phyloP scores from a whole-genome alignment of 53 echinoderm and acorn worm species.

The Actinopyga echinites region DNA sequence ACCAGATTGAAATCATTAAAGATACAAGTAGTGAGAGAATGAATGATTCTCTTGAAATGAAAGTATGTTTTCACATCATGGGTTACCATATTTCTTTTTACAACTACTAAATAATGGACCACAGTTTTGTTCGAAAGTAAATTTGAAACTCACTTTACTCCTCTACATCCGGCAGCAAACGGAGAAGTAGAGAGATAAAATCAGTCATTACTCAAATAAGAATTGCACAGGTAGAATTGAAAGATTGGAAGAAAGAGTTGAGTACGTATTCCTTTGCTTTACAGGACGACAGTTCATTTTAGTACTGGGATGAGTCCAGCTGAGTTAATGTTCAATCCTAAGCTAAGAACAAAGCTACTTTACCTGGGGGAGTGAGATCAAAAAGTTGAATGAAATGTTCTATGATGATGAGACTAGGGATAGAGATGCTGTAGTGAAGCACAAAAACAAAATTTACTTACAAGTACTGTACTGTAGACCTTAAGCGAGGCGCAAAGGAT shows the following conservation, averaged over 20 bases:
- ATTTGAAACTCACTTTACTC: slow-evolving; percentile 43
- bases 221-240: slow-evolving; percentile 31
- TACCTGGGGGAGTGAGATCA: slow-evolving; percentile 30
- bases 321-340: slow-evolving; percentile 55
- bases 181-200: slow-evolving; percentile 63
- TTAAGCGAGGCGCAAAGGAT: slow-evolving; percentile 46
- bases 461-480: too few relatives aligned
- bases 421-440: slow-evolving; percentile 17
- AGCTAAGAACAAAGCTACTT: slow-evolving; percentile 55
- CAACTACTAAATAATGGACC: slow-evolving; percentile 14
- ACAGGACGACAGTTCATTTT: slow-evolving; percentile 54
- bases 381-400: too few relatives aligned
- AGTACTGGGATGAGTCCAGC: slow-evolving; percentile 55
- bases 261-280: slow-evolving; percentile 36
- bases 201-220: slow-evolving; percentile 49
- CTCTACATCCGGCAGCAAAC: slow-evolving; percentile 59
- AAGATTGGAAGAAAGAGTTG: slow-evolving; percentile 53
- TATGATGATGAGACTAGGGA: too few relatives aligned
- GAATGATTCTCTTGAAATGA: slow-evolving; percentile 48
- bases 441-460: slow-evolving; percentile 62
- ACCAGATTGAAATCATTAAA: slow-evolving; percentile 47
- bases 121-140: slow-evolving; percentile 21
- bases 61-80: slow-evolving; percentile 45
- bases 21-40: slow-evolving; percentile 46
- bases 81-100: slow-evolving; percentile 26